phyloP scores from a whole-genome alignment of 2,888 invertebrate genomes.

The Drosophila birchii region DNA sequence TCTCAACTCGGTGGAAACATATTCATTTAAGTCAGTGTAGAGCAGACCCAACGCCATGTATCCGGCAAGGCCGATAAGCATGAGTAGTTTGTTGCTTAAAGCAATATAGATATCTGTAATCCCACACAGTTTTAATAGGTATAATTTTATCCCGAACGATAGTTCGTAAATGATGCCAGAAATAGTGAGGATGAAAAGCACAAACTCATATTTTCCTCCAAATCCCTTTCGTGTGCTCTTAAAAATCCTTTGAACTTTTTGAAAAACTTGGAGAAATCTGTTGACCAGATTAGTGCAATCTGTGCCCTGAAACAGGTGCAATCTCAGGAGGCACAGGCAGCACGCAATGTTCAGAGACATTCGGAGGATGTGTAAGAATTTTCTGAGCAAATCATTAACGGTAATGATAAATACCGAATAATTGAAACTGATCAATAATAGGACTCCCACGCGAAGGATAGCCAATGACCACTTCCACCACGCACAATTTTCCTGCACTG shows the following conservation, averaged over 20 bases:
- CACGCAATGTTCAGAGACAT: no score
- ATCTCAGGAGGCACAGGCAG: neutral
- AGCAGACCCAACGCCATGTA: constrained; percentile 1
- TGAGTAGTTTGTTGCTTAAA: neutral
- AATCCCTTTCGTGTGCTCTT: neutral
- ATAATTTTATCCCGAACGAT: neutral
- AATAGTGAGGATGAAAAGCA: neutral
- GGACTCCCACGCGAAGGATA: neutral
- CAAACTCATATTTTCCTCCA: neutral
- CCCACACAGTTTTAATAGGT: neutral
- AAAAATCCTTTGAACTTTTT: neutral
- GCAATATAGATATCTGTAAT: neutral
- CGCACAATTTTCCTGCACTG: neutral
- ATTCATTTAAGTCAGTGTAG: neutral
- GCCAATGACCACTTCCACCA: neutral
- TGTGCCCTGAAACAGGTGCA: neutral
- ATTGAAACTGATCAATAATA: neutral
- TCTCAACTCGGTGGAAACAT: neutral
- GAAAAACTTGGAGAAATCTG: neutral
- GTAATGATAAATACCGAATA: neutral
- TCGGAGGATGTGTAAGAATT: neutral
- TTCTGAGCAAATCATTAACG: neutral
- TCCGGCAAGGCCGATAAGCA: neutral
- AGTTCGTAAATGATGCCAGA: neutral
- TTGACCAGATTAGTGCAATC: neutral